These are phyloP conservation scores for Anser brachyrhynchus DNA, from an alignment of 2,113 vertebrate genomes.

Conservation along the genomic window DNA sequence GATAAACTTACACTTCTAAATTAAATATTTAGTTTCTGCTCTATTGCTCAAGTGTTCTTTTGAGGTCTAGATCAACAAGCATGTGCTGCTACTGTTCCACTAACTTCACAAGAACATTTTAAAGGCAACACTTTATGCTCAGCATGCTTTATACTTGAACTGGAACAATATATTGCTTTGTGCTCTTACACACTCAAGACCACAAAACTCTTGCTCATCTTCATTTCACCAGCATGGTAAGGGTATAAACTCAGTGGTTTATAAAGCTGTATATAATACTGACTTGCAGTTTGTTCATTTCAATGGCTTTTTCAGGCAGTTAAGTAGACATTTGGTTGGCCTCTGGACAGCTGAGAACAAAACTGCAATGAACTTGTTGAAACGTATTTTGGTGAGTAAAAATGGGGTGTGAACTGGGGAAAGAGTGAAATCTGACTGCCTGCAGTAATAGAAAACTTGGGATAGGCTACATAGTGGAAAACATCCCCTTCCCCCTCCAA, in stretches of 20 bases:
- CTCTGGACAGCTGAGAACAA: slow-evolving; percentile 97
- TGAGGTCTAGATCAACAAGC: slow-evolving; percentile 39
- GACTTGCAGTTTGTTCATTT: neutral
- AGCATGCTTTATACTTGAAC: neutral
- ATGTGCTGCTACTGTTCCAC: slow-evolving; percentile 54
- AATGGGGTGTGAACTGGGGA: neutral
- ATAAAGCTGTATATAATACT: neutral
- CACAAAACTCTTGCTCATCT: neutral
- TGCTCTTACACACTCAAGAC: slow-evolving; percentile 23
- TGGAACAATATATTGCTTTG: neutral
- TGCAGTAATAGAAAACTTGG: neutral
- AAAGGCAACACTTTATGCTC: slow-evolving; percentile 32
- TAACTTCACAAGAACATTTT: slow-evolving; percentile 50
- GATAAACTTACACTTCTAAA: neutral
- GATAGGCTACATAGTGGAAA: neutral
- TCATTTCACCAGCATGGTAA: slow-evolving; percentile 51
- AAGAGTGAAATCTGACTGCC: neutral
- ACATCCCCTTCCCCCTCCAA: neutral
- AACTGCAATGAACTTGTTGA: slow-evolving; percentile 92
- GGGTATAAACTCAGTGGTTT: neutral
- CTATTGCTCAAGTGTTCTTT: slow-evolving; percentile 71
- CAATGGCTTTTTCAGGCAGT: slow-evolving; percentile 83
- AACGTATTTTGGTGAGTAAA: slow-evolving; percentile 95
- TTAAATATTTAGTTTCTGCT: slow-evolving; percentile 20
- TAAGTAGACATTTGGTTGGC: slow-evolving; percentile 97